Base-by-base conservation (phyloP, 2,888 invertebrate genomes). In the Seira musarum region DNA sequence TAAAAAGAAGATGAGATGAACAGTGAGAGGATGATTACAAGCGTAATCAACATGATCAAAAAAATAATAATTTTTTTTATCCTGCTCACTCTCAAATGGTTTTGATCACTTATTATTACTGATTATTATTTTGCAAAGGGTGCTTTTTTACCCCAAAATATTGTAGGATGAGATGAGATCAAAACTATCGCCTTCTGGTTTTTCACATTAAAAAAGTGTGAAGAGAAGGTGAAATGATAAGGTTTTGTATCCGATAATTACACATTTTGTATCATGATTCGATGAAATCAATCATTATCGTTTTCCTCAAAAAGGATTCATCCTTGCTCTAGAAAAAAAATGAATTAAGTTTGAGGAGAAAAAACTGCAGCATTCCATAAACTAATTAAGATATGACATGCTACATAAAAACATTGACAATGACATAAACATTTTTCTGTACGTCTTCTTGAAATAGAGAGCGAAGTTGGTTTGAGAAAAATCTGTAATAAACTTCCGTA, bases 401-500 rank as follows among this genome's bases (percentile, higher is more conserved):
- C 40, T 8, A 40, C 13, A 40, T 40, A 40, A 40, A 40, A 40
- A 40, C 40, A 40, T 40, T 40, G 40, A 40, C 40, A 40, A 40
- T 40, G 40, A 40, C 40, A 40, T 40, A 40, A 40, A 40, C 40
- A 40, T 40, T 40, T 40, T 40, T 40, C n/a, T n/a, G n/a, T n/a
- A 40, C 13, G 40, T 40, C 40, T 40, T 40, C 40, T 40, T 40
- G 6, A 40, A 40, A 40, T 40, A 40, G 40, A 40, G 40, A 40
- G 40, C 13, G 30, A 30, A 60, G 19, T 40, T 40, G 30, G 22
- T 63, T 35, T 64, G 64, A 25, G 2, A 15, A 21, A 24, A 63
- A 53, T 53, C 53, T 73, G 65, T n/a, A n/a, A n/a, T n/a, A 73
- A 73, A 73, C 72, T 73, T 73, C 72, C 72, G 64, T 73, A 64